These are phyloP conservation scores for Donacobius atricapilla DNA, from an alignment of 2,113 vertebrate species.

Conservation along the genomic window DNA sequence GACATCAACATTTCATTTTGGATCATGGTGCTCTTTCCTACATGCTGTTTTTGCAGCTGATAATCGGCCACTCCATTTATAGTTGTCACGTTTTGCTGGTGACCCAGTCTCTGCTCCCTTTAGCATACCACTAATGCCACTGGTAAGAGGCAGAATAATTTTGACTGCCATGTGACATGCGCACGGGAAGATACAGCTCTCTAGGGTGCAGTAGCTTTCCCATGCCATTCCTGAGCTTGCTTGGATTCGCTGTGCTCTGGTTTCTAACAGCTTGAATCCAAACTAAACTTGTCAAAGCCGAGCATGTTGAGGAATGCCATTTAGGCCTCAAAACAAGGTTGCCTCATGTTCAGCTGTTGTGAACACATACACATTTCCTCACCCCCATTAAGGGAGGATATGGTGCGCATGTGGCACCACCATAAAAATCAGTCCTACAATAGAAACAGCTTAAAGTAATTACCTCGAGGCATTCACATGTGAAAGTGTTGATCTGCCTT, in stretches of 20 bases:
- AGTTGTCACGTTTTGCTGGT: not conserved
- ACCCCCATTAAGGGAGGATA: not conserved
- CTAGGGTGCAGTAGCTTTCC: not conserved
- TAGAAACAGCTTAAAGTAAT: not conserved
- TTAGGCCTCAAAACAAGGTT: not conserved
- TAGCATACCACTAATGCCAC: not conserved
- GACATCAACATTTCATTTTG: slow-evolving; percentile 20
- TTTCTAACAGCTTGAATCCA: not conserved
- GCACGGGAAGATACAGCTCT: not conserved
- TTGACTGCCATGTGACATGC: not conserved
- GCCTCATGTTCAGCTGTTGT: not conserved
- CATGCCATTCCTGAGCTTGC: not conserved
- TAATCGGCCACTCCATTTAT: not conserved
- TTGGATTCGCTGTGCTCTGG: not conserved
- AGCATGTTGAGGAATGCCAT: not conserved
- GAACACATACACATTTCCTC: not conserved
- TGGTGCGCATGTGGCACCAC: not conserved
- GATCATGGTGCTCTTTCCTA: not conserved
- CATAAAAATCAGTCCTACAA: not conserved
- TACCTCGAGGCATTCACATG: not conserved
- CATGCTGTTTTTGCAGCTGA: not conserved
- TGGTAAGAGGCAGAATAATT: not conserved
- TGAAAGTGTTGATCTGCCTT: not conserved
- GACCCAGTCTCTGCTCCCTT: not conserved
- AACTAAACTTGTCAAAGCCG: not conserved